Conservation (phyloP, 2,797 vertebrate genomes). For the Anguilla marmorata region DNA sequence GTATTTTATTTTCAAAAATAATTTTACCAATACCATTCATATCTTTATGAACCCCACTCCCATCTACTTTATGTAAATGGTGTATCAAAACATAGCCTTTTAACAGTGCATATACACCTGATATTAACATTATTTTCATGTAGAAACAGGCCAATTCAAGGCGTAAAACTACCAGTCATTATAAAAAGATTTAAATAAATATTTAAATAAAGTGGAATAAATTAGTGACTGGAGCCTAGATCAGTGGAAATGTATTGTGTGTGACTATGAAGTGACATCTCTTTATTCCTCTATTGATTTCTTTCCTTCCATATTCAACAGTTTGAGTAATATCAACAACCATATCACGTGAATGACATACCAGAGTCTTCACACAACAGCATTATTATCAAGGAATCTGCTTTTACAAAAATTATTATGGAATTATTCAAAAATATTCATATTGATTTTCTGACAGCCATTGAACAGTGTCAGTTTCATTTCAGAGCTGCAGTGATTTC, state of each 20-base stretch:
- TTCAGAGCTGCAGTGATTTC: not conserved
- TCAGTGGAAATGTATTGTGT: not conserved
- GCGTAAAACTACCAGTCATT: not conserved
- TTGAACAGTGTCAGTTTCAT: not conserved
- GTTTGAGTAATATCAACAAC: conserved; percentile 5
- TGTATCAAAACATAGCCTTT: no score
- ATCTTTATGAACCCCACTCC: no score
- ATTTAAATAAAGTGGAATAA: not conserved
- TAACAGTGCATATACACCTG: no score
- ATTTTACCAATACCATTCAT: no score
- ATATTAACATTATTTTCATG: not conserved
- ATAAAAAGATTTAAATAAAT: not conserved
- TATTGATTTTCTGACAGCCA: not conserved
- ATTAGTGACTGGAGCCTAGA: not conserved
- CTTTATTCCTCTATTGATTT: not conserved
- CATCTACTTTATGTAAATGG: no score
- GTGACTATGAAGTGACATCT: not conserved
- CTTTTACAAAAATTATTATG: not conserved
- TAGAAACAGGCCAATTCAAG: not conserved
- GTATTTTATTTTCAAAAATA: no score
- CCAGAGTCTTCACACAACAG: not conserved
- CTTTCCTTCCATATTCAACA: not conserved
- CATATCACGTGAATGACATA: not conserved
- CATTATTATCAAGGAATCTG: not conserved
- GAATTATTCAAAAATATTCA: not conserved